Conservation (phyloP, 2,888 invertebrate genomes). For the Andrena bucephala region DNA sequence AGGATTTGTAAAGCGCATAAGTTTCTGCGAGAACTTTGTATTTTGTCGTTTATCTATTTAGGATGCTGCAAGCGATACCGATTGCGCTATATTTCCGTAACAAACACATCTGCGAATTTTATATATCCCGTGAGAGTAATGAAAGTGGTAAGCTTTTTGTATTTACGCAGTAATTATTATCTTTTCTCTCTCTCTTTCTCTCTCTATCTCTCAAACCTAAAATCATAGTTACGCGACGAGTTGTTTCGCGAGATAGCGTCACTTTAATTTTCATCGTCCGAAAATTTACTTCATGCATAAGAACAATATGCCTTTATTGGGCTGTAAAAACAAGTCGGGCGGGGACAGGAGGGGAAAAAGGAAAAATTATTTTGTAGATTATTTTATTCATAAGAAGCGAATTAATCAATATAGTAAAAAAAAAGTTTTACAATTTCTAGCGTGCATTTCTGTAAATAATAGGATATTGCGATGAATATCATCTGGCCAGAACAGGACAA, state of each 20-base stretch:
- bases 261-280: conserved; percentile 35
- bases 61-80: conserved; percentile 22
- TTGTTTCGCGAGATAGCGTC: conserved; percentile 12
- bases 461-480: conserved; percentile 49
- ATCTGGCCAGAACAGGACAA: conserved; percentile 39
- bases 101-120: conserved; percentile 45
- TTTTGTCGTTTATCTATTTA: conserved; percentile 37
- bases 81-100: conserved; percentile 35
- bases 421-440: conserved; percentile 70
- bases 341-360: conserved; percentile 16
- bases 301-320: conserved; percentile 43
- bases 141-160: conserved; percentile 49
- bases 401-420: conserved; percentile 29
- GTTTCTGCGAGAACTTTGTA: conserved; percentile 35
- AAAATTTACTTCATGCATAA: conserved; percentile 33
- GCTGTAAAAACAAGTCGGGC: conserved; percentile 18
- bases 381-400: conserved; percentile 57
- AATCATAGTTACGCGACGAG: conserved; percentile 16
- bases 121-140: conserved; percentile 47
- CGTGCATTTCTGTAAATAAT: conserved; percentile 80
- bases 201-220: conserved; percentile 9
- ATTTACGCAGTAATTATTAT: conserved; percentile 46
- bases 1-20: conserved; percentile 40
- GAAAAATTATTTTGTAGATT: conserved; percentile 68
- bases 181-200: conserved; percentile 1